These are phyloP conservation scores for Acanthaster planci DNA, from an alignment of 35 echinoderm and acorn worm genomes.

Conservation along the genomic window DNA sequence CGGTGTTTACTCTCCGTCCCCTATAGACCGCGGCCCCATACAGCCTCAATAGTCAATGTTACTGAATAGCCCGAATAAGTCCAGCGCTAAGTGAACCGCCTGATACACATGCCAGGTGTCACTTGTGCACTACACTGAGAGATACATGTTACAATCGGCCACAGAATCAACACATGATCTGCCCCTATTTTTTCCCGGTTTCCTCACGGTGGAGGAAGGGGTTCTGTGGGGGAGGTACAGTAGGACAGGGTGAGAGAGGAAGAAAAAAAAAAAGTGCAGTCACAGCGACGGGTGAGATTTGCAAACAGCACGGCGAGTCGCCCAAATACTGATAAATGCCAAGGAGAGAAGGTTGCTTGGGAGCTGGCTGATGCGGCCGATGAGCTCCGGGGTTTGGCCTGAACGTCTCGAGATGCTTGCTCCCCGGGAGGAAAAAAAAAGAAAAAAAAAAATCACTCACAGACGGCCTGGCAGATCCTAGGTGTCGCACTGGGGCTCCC, in stretches of 20 bases:
- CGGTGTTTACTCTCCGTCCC: constrained; percentile 6
- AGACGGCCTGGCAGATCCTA: background rate
- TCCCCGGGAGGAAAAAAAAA: background rate
- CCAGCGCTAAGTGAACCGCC: background rate
- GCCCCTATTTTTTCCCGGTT: background rate
- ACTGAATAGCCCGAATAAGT: background rate
- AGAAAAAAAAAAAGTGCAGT: constrained; percentile 14
- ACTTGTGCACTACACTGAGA: background rate
- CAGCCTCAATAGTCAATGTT: constrained; percentile 5
- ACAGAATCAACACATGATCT: constrained; percentile 29
- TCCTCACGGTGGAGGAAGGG: background rate
- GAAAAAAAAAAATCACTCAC: background rate
- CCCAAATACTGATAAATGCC: background rate
- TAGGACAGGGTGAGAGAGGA: background rate
- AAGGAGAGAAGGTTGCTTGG: no score
- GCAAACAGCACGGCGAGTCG: no score
- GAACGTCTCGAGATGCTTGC: background rate
- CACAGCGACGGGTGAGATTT: background rate
- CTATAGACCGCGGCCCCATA: background rate
- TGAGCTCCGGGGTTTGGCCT: no score
- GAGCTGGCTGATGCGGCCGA: no score
- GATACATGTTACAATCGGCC: constrained; percentile 23
- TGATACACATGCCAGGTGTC: constrained; percentile 25
- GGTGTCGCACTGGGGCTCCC: background rate
- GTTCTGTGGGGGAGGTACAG: no score